Evolutionary conservation across 92 coral and sea anemone genomes (phyloP).

Genomic region (Chrysogorgia sp.): DNA sequence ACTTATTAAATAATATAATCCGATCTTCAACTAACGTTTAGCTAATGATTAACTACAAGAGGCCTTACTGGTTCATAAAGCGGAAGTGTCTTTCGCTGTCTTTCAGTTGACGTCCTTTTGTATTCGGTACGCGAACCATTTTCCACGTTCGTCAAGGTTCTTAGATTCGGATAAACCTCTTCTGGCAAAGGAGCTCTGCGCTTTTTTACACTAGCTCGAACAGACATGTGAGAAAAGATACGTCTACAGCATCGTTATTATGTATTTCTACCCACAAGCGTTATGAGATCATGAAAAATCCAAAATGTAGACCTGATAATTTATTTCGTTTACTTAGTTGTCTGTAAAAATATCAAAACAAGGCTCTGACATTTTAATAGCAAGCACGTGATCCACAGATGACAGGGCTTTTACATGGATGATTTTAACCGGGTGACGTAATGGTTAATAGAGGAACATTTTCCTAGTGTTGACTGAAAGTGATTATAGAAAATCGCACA

Average conservation of each 20-base stretch:
- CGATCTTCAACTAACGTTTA: too few relatives aligned
- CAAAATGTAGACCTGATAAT: not conserved
- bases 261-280: not conserved
- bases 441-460: too few relatives aligned
- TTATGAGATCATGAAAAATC: not conserved
- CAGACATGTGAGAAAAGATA: conserved; percentile 4
- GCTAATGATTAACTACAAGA: conserved; percentile 40
- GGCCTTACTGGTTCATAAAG: conserved; percentile 39
- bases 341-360: not conserved
- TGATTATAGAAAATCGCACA: too few relatives aligned
- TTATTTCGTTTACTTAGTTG: not conserved
- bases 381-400: too few relatives aligned
- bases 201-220: conserved; percentile 7
- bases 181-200: conserved; percentile 45
- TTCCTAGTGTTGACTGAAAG: too few relatives aligned
- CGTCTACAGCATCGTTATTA: not conserved
- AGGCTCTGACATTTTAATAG: too few relatives aligned
- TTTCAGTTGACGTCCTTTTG: conserved; percentile 22
- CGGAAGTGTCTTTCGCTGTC: conserved; percentile 44
- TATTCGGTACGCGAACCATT: not conserved
- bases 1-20: too few relatives aligned
- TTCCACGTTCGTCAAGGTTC: not conserved
- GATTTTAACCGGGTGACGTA: too few relatives aligned
- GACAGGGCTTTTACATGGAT: too few relatives aligned
- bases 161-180: conserved; percentile 29